Percentiles rank a stretch among this genome's conserved stretches.
Evolutionary conservation across 1,140 invertebrate species (phyloP).

Genomic region (Eciton burchellii): DNA sequence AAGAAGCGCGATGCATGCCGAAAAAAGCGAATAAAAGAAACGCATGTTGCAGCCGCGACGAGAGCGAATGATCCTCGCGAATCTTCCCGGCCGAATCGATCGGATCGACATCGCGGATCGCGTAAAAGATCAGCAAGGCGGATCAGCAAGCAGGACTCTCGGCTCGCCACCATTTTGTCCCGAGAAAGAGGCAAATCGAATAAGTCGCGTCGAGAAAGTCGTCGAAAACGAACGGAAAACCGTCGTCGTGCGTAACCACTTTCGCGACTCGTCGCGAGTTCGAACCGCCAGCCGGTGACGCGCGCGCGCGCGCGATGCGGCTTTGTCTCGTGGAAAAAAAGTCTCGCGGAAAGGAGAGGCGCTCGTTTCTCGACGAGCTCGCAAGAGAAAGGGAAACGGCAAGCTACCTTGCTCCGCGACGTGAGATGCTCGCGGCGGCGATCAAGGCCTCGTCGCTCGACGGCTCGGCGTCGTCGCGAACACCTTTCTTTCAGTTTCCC

Average conservation of each 20-base stretch:
- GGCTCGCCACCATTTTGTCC: constrained; percentile 60
- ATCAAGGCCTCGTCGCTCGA: neutral
- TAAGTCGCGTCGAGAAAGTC: neutral
- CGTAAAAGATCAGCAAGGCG: constrained; percentile 33
- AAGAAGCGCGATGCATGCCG: too few species aligned
- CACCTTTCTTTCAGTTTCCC: neutral
- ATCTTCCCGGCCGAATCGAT: too few species aligned
- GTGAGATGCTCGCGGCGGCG: constrained; percentile 1
- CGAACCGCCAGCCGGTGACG: neutral
- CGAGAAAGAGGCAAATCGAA: constrained; percentile 46
- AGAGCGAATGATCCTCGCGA: too few species aligned
- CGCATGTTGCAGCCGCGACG: too few species aligned
- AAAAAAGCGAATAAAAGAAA: too few species aligned
- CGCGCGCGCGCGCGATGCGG: neutral
- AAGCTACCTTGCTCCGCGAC: constrained; percentile 45
- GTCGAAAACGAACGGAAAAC: neutral
- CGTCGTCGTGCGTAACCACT: too few species aligned
- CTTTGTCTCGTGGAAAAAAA: constrained; percentile 20
- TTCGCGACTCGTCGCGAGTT: neutral
- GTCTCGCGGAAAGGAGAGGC: constrained; percentile 17
- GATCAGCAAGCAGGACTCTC: constrained; percentile 10
- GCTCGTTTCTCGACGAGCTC: neutral
- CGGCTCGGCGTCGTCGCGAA: neutral
- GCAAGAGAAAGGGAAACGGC: constrained; percentile 5
- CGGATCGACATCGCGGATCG: too few species aligned